phyloP scores from a whole-genome alignment of 2,888 invertebrate species.

The Drosophila crucigera region DNA sequence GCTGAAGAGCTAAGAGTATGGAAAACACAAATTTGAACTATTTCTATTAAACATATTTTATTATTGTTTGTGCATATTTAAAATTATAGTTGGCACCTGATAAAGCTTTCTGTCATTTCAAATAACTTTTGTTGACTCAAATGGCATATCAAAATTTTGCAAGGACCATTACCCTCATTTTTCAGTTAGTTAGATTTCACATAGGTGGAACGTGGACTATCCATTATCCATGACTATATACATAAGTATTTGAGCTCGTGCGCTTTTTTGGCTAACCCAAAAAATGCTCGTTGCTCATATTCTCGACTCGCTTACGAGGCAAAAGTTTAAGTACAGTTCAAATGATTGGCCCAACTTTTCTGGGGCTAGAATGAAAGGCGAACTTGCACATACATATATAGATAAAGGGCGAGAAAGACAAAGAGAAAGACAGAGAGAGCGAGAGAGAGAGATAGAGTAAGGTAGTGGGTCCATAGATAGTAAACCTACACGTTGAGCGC shows the following conservation, averaged over 20 bases:
- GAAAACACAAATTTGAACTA: neutral
- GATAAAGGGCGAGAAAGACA: neutral
- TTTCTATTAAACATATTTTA: neutral
- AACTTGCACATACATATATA: constrained; percentile 7
- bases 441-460: no score
- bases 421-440: neutral
- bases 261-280: constrained; percentile 14
- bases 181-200: neutral
- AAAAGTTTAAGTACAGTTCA: constrained; percentile 62
- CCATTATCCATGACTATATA: constrained; percentile 14
- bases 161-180: neutral
- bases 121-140: neutral
- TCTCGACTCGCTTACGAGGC: constrained; percentile 42
- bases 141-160: constrained; percentile 3
- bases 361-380: constrained; percentile 44
- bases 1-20: neutral
- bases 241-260: constrained; percentile 13
- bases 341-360: constrained; percentile 55
- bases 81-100: neutral
- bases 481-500: constrained; percentile 58
- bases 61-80: neutral
- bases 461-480: constrained; percentile 26
- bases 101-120: neutral
- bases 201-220: constrained; percentile 15
- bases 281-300: constrained; percentile 37